phyloP scores from a whole-genome alignment of 1,140 invertebrate species.

The Leptonema lineaticorne region DNA sequence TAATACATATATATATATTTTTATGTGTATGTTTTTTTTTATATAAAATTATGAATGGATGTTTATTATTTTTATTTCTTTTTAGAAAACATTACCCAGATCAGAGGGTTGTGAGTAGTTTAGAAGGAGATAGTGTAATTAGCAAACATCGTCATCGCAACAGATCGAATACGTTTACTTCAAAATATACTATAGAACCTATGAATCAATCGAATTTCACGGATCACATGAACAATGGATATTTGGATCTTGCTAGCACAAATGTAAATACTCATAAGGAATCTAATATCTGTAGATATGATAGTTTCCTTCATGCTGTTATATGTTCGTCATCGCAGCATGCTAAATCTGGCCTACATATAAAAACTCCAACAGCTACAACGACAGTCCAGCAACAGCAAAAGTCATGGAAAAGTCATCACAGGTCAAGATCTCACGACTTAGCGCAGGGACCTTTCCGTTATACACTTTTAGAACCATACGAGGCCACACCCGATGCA shows the following conservation, averaged over 20 bases:
- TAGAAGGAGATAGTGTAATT: slow-evolving; percentile 47
- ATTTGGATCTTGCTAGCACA: slow-evolving; percentile 50
- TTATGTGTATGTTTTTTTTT: slow-evolving; percentile 26
- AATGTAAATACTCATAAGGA: slow-evolving; percentile 46
- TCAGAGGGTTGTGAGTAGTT: slow-evolving; percentile 46
- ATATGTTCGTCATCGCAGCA: slow-evolving; percentile 56
- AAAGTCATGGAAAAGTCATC: slow-evolving; percentile 42
- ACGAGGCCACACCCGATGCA: slow-evolving; percentile 30
- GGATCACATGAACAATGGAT: slow-evolving; percentile 49
- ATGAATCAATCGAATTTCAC: slow-evolving; percentile 46
- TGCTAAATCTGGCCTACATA: slow-evolving; percentile 51
- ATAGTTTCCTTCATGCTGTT: slow-evolving; percentile 61
- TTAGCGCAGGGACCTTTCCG: slow-evolving; percentile 49
- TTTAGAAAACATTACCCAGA: slow-evolving; percentile 49
- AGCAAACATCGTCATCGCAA: slow-evolving; percentile 55
- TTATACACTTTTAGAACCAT: slow-evolving; percentile 51
- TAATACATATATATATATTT: slow-evolving; percentile 49
- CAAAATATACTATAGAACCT: slow-evolving; percentile 48
- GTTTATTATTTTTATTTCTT: slow-evolving; percentile 29
- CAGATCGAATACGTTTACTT: slow-evolving; percentile 56
- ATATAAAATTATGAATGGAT: neutral
- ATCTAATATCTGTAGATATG: slow-evolving; percentile 61
- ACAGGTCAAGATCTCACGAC: slow-evolving; percentile 57
- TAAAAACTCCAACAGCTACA: slow-evolving; percentile 39
- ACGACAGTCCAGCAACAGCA: slow-evolving; percentile 12